Evolutionary conservation across 2,888 invertebrate species (phyloP).

Genomic region (Belgica antarctica): DNA sequence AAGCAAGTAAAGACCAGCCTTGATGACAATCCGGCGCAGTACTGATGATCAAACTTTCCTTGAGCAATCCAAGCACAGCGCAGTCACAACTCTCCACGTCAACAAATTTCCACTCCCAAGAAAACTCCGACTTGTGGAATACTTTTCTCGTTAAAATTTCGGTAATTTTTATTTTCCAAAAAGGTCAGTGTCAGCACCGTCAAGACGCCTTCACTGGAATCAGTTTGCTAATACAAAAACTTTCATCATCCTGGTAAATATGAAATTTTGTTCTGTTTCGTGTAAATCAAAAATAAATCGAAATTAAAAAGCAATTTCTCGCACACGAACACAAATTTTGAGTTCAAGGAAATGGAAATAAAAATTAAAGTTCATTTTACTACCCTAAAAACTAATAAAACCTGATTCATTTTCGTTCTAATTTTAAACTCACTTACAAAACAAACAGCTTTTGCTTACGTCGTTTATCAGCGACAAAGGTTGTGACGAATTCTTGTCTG

Average conservation of each 20-base stretch:
- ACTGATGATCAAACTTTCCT: no score
- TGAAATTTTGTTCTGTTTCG: background rate
- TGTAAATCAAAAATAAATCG: background rate
- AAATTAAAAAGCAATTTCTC: background rate
- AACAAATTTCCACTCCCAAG: no score
- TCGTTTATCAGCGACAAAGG: no score
- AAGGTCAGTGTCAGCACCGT: background rate
- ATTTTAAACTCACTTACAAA: background rate
- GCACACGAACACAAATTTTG: no score
- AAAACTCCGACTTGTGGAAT: no score
- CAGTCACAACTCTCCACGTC: no score
- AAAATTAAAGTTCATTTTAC: background rate
- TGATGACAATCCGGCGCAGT: no score
- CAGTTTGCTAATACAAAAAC: background rate
- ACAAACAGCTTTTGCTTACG: background rate
- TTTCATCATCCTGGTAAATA: background rate
- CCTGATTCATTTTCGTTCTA: slow-evolving; percentile 13
- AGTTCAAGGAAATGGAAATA: background rate
- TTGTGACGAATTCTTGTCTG: background rate
- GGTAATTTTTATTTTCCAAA: background rate
- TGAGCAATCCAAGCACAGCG: no score
- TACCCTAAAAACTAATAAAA: slow-evolving; percentile 20
- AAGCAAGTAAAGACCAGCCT: no score
- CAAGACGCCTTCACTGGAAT: no score
- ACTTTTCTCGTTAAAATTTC: background rate